Evolutionary conservation across 1,140 invertebrate species (phyloP).

Genomic region (Meloidogyne exigua): DNA sequence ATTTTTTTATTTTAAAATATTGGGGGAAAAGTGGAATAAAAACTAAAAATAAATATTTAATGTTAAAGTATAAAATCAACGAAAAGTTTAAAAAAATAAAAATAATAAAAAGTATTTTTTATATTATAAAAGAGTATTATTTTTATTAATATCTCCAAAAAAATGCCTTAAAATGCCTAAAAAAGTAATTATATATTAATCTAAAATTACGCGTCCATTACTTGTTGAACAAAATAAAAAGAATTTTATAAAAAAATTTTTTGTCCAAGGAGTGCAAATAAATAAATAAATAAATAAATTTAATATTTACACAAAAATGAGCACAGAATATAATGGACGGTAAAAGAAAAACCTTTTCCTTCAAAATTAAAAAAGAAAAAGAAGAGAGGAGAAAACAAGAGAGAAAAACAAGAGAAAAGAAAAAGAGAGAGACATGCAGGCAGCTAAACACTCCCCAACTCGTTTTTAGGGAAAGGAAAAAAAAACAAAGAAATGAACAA

Average conservation of each 20-base stretch:
- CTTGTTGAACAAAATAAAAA: background rate
- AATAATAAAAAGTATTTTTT: no score
- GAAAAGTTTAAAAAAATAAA: no score
- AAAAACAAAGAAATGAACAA: background rate
- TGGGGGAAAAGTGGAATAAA: no score
- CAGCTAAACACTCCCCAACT: background rate
- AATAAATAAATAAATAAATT: background rate
- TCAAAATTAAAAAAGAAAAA: background rate
- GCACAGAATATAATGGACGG: background rate
- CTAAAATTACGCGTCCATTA: no score
- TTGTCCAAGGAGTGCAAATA: background rate
- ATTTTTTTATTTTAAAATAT: no score
- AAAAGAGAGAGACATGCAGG: background rate
- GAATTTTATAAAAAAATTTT: background rate
- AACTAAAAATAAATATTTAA: no score
- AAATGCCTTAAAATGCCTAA: no score
- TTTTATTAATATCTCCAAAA: no score
- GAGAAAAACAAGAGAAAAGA: background rate
- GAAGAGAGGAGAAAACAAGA: background rate
- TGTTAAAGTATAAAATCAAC: no score
- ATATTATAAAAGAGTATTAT: no score
- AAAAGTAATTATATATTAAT: no score
- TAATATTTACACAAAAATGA: constrained; percentile 5
- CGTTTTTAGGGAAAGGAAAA: background rate
- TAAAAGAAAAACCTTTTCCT: background rate